A percentile compares a stretch with the other conserved stretches of the same genome.
Conservation (phyloP, 2,113 vertebrate species). For the Dromiciops gliroides region DNA sequence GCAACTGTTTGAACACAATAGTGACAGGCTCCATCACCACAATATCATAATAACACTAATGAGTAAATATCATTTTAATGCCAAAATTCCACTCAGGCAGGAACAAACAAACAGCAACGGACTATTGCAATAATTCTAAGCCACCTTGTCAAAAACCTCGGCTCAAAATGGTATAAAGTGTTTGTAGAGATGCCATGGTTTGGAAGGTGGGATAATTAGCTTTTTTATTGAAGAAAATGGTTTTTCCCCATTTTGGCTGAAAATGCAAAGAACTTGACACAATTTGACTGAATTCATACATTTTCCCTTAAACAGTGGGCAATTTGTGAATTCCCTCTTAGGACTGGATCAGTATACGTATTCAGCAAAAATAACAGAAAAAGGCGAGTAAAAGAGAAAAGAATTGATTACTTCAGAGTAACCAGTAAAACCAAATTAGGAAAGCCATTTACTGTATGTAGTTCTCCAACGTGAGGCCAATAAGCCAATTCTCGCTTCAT, state of each 20-base stretch:
- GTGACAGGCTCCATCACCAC: conserved; percentile 14
- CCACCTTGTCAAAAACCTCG: conserved; percentile 46
- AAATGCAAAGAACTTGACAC: conserved; percentile 43
- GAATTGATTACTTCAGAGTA: conserved; percentile 44
- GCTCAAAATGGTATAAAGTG: conserved; percentile 38
- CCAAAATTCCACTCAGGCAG: conserved; percentile 47
- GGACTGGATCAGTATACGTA: conserved; percentile 21
- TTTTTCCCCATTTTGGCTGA: conserved; percentile 39
- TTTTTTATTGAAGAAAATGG: conserved; percentile 47
- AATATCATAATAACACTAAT: conserved; percentile 27
- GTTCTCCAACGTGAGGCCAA: neutral
- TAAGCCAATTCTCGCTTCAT: conserved; percentile 8
- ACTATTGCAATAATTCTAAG: conserved; percentile 33
- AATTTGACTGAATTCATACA: conserved; percentile 54
- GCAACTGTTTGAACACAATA: neutral
- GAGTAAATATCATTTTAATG: conserved; percentile 50
- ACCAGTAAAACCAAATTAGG: conserved; percentile 35
- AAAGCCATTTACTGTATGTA: conserved; percentile 21
- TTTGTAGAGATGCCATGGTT: conserved; percentile 14
- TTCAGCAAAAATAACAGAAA: conserved; percentile 4
- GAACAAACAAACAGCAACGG: conserved; percentile 28
- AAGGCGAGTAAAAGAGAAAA: conserved; percentile 15
- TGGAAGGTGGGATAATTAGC: conserved; percentile 12
- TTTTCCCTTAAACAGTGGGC: conserved; percentile 14
- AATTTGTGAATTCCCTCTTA: conserved; percentile 18